Evolutionary conservation across 2,113 vertebrate genomes (phyloP).

Genomic region (Lucifuga dentata): DNA sequence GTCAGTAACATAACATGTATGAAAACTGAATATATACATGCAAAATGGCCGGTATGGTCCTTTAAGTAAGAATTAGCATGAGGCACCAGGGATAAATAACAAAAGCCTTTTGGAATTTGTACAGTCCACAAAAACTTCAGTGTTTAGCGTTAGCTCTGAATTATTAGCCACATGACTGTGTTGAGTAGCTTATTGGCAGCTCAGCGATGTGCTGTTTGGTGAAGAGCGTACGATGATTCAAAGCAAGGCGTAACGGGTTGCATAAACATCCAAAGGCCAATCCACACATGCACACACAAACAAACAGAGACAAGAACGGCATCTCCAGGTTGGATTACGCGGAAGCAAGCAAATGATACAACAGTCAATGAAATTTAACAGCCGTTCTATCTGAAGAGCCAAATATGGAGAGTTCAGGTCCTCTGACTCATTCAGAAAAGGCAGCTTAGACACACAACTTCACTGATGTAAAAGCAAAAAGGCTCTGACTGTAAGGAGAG

Average conservation of each 20-base stretch:
- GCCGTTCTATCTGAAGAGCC: conserved; percentile 14
- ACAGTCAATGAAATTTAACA: background rate
- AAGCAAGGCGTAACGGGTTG: background rate
- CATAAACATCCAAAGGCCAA: too few species aligned
- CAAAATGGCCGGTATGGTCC: background rate
- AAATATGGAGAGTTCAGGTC: conserved; percentile 55
- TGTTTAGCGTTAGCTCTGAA: conserved; percentile 37
- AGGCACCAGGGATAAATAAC: background rate
- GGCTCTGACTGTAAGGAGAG: conserved; percentile 1
- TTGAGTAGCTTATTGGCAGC: conserved; percentile 40
- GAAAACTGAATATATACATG: background rate
- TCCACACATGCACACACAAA: too few species aligned
- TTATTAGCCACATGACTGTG: conserved; percentile 31
- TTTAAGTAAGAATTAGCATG: background rate
- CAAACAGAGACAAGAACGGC: background rate
- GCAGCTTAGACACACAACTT: background rate
- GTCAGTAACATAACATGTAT: too few species aligned
- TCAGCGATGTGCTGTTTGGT: conserved; percentile 33
- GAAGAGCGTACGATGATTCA: background rate
- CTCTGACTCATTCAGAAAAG: conserved; percentile 26
- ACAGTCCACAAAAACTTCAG: conserved; percentile 9
- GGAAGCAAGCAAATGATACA: conserved; percentile 1
- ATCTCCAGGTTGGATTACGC: conserved; percentile 5
- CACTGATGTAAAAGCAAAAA: background rate
- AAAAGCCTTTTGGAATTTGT: conserved; percentile 23